phyloP scores from a whole-genome alignment of 2,797 vertebrate species.

The Eospalax fontanierii region DNA sequence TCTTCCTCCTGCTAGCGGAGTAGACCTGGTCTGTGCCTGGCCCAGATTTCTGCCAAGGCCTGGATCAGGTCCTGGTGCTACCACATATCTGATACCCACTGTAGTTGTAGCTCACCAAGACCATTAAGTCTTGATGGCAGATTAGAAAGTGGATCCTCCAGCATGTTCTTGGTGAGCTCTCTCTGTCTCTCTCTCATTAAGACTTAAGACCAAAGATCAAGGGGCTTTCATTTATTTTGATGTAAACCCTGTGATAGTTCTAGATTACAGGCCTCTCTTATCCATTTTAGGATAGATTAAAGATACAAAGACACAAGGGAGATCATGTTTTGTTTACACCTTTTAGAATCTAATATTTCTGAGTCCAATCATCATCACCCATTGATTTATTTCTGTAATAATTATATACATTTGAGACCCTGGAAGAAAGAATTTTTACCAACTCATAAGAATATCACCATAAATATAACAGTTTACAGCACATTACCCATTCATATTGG shows the following conservation, averaged over 20 bases:
- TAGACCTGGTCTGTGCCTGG: no score
- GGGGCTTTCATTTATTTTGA: neutral
- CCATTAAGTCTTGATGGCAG: accelerated
- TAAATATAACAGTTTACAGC: neutral
- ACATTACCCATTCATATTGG: neutral
- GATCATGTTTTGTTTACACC: neutral
- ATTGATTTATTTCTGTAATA: neutral
- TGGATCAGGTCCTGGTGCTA: no score
- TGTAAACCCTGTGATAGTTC: neutral
- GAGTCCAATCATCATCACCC: neutral
- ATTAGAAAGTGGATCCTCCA: accelerated
- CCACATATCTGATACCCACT: neutral
- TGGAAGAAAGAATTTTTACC: neutral
- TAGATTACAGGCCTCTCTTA: neutral
- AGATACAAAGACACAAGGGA: neutral
- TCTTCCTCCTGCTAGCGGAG: neutral
- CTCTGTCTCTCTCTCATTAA: neutral
- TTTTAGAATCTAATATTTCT: neutral
- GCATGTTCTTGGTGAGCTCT: neutral
- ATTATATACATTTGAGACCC: neutral
- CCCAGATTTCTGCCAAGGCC: neutral
- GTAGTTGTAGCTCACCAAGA: accelerated
- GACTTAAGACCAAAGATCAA: neutral
- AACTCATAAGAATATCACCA: neutral
- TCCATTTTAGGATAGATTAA: no score